Percentiles rank a stretch among this genome's conserved stretches.
Evolutionary conservation across 2,113 vertebrate genomes (phyloP).

Genomic region (Periophthalmodon schlosseri): DNA sequence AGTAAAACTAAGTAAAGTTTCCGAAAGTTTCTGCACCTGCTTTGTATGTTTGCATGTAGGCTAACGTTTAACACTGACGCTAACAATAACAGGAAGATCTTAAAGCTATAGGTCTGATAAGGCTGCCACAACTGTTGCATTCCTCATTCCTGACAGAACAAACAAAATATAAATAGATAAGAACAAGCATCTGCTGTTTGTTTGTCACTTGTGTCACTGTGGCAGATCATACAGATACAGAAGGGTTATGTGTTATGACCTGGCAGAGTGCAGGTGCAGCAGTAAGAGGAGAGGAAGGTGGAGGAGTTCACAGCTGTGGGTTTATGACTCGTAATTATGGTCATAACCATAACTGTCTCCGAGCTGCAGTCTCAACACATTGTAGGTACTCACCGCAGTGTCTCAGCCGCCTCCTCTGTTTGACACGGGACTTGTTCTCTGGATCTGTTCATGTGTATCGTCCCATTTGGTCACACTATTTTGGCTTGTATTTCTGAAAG

Average conservation of each 20-base stretch:
- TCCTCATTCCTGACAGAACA: neutral
- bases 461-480: conserved; percentile 24
- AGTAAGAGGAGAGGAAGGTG: conserved; percentile 30
- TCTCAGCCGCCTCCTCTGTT: conserved; percentile 20
- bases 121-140: neutral
- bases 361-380: conserved; percentile 37
- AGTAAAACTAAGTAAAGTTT: neutral
- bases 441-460: conserved; percentile 24
- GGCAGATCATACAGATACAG: conserved; percentile 36
- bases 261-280: conserved; percentile 39
- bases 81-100: neutral
- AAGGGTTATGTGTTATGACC: conserved; percentile 20
- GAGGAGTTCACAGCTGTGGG: conserved; percentile 49
- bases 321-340: conserved; percentile 64
- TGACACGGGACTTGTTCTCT: conserved; percentile 28
- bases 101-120: neutral
- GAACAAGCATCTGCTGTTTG: conserved; percentile 49
- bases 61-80: neutral
- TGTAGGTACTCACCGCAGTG: conserved; percentile 31
- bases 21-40: neutral
- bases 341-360: conserved; percentile 58
- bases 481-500: conserved; percentile 3
- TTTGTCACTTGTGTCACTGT: conserved; percentile 53
- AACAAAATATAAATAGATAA: conserved; percentile 18
- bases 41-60: neutral